Conservation (phyloP, 2,797 vertebrate genomes). For the Euphonia xanthogaster region DNA sequence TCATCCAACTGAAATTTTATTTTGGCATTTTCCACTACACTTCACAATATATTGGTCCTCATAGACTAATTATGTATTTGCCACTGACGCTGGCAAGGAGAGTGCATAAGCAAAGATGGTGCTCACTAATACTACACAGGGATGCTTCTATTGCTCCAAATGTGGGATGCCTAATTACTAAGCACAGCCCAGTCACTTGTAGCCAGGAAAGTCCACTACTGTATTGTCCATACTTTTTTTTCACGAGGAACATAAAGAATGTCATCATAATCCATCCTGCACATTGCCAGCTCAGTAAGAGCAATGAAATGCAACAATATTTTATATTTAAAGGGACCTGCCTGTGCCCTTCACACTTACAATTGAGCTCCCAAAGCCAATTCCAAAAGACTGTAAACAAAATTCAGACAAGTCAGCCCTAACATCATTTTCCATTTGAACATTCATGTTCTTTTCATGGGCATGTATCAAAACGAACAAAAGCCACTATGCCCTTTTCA, state of each 20-base stretch:
- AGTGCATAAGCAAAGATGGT: slow-evolving; percentile 11
- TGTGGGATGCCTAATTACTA: background rate
- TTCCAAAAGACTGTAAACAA: background rate
- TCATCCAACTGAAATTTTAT: slow-evolving; percentile 65
- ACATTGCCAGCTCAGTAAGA: background rate
- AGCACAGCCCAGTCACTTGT: background rate
- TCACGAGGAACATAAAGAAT: background rate
- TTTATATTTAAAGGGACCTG: background rate
- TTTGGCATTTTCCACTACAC: slow-evolving; percentile 69
- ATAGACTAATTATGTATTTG: slow-evolving; percentile 64
- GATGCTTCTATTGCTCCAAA: background rate
- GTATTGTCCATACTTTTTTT: background rate
- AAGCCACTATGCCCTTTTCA: background rate
- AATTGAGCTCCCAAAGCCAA: background rate
- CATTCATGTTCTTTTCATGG: background rate
- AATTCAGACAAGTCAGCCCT: background rate
- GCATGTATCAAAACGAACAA: background rate
- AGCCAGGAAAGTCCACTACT: background rate
- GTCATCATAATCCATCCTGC: background rate
- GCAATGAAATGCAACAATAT: background rate
- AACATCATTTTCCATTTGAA: background rate
- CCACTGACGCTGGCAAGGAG: slow-evolving; percentile 41
- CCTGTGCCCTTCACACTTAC: background rate
- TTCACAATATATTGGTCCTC: slow-evolving; percentile 71
- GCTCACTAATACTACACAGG: background rate